These are phyloP conservation scores for honey bee (Apis mellifera) DNA, from an alignment of 1,140 invertebrate species.

Conservation along the genomic window Amel_HAv3.1 CM009936.2:3711001-3711500, in stretches of 20 bases:
- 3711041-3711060: constrained; percentile 6
- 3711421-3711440: not conserved
- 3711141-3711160: constrained; percentile 35
- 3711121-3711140: constrained; percentile 16
- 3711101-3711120: not conserved
- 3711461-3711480: no score
- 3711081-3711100: not conserved
- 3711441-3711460: not conserved
- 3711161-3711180: constrained; percentile 32
- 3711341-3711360: constrained; percentile 25
- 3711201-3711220: constrained; percentile 41
- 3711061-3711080: not conserved
- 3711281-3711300: constrained; percentile 65
- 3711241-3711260: constrained; percentile 76
- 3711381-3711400: not conserved
- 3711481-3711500: no score
- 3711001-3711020: not conserved
- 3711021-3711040: not conserved
- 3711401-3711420: not conserved
- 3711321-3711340: constrained; percentile 59
- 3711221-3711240: constrained; percentile 37
- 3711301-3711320: constrained; percentile 67
- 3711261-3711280: constrained; percentile 69
- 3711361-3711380: not conserved
- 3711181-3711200: constrained; percentile 27